Evolutionary conservation across 1,140 invertebrate species (phyloP), one percentile per base, ranked within the genome.

Genomic region (Zelostemma sp.): DNA sequence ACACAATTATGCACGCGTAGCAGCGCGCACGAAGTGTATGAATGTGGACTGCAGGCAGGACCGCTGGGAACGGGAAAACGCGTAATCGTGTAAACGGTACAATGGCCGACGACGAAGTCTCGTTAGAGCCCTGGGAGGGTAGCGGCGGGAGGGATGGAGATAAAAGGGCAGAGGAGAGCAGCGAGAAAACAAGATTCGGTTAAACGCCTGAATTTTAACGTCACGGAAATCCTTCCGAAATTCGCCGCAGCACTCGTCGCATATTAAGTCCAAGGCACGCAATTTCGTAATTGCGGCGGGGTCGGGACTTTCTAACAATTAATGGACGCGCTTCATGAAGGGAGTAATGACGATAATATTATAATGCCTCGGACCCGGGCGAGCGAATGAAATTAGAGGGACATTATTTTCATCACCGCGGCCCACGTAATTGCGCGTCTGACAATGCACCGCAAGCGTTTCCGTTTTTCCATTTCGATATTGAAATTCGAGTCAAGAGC

Each of bases 51-150:
- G 35, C 72, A 66, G 25, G 25, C 25, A 8, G 54, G 50, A 70
- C 72, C 68, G 46, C 21, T 48, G 72, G 75, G 72, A 76, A 78
- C 68, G 73, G 74, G 68, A 73, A 72, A 78, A 77, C 76, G 75
- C 69, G 75, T 80, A 81, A 82, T 81, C 80, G 78, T 79, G 76
- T 80, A 79, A 81, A 82, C 76, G 79, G 73, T 70, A 80, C 78
- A 82, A 82, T 80, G 77, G 76, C 77, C 72, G 77, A 75, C 74
- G 67, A 68, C 61, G 65, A 58, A 57, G 62, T 73, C 76, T 76
- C 72, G 77, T 81, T 79, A 78, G 72, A 70, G 68, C 62, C 57
- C 62, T 67, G 41, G 51, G 50, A n/a, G 18, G 4, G 18, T n/a
- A 3, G 3, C 1, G 19, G 46, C 9, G 15, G n/a, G 48, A 6